Evolutionary conservation across 2,113 vertebrate genomes (phyloP).

Genomic region (Sminthopsis crassicaudata): DNA sequence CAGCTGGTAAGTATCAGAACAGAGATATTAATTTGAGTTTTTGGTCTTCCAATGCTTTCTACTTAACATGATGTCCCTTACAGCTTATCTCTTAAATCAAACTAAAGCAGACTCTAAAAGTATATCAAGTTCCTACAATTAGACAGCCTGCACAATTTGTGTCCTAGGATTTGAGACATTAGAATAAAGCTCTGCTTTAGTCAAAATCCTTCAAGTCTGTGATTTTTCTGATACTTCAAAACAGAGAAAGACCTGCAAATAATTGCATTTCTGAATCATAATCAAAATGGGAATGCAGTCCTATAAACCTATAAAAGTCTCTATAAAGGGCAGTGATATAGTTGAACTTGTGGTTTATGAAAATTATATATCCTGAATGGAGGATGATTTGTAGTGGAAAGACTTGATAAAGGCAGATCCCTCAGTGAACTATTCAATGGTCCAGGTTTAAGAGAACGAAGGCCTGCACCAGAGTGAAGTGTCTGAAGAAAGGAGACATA

Average conservation of each 20-base stretch:
- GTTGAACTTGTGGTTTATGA: not conserved
- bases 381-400: not conserved
- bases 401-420: not conserved
- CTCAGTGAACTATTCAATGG: not conserved
- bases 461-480: not conserved
- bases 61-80: not conserved
- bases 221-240: not conserved
- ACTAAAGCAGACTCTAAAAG: not conserved
- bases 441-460: not conserved
- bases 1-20: not conserved
- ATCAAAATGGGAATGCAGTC: not conserved
- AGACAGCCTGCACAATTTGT: not conserved
- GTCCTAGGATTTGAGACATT: not conserved
- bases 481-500: not conserved
- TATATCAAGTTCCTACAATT: not conserved
- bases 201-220: not conserved
- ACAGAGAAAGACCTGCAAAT: not conserved
- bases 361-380: not conserved
- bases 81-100: not conserved
- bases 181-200: not conserved
- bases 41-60: not conserved
- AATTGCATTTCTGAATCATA: not conserved
- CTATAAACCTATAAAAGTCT: too few species aligned
- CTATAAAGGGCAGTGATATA: too few species aligned
- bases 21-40: not conserved